Base-by-base conservation (phyloP, 2,113 vertebrate genomes). In the Nerophis ophidion region DNA sequence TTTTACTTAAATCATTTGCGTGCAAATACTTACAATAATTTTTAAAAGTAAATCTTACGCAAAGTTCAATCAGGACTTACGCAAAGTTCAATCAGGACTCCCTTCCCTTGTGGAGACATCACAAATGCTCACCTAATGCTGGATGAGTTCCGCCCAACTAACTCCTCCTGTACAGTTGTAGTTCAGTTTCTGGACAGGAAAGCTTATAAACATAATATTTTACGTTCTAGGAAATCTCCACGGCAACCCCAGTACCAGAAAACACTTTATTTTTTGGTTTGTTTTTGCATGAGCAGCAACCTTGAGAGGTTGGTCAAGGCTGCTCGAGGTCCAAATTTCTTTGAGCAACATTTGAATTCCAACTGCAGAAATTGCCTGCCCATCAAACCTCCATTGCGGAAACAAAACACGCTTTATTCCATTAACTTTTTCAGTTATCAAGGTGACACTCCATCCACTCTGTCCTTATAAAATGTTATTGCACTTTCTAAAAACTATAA, bases 171-270 rank as follows among this genome's bases (percentile, higher is more conserved):
- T 42, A 11, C 2, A 40, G 38, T 40, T 40, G 38, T 9, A 7
- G 6, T 40, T 7, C 38, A 8, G 8, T 8, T 2, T 9, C 8
- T 40, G 7, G 8, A 40, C 38, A 40, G 38, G 7, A 8, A 40
- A 10, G 38, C 10, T 11, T 44, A 11, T 44, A 11, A 44, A 44
- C 40, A 44, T 44, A 44, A 10, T 42, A 42, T 44, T 12, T 44
- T 12, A 11, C 12, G 2, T 44, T 44, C 10, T 12, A 12, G 11
- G 12, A 44, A 44, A 12, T 11, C 40, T 44, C 11, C 40, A 44
- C 73, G 70, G 60, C 75, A 65, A 79, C 81, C 63, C 66, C 67
- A 67, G 67, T 62, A 55, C 65, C 60, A 42, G 62, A 14, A 10
- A 38, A 33, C 45, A 46, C 63, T 46, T 14, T 17, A 7, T 46